These are phyloP conservation scores for Bucco capensis DNA, from an alignment of 2,113 vertebrate genomes.

Conservation along the genomic window DNA sequence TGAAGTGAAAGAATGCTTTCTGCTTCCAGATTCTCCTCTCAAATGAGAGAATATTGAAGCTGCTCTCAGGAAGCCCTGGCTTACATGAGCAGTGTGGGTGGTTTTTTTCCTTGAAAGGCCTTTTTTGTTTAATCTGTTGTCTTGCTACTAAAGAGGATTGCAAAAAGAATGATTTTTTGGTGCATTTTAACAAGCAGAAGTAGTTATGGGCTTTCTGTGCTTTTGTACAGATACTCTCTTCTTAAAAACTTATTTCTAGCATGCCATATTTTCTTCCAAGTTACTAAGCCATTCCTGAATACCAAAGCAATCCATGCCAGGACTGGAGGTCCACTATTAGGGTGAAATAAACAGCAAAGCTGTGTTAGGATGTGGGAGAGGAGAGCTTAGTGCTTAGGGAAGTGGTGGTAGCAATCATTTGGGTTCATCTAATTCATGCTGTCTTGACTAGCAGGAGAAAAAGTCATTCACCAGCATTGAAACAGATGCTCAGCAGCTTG, in stretches of 20 bases:
- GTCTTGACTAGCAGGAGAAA: not conserved
- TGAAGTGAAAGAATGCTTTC: not conserved
- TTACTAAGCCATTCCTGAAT: not conserved
- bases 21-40: not conserved
- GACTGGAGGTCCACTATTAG: not conserved
- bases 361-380: not conserved
- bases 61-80: not conserved
- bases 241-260: not conserved
- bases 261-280: not conserved
- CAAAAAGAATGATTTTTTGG: not conserved
- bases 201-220: not conserved
- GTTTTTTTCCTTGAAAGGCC: not conserved
- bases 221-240: not conserved
- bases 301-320: not conserved
- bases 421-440: constrained; percentile 27
- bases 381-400: not conserved
- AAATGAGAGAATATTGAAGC: not conserved
- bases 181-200: not conserved
- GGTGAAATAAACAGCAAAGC: not conserved
- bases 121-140: not conserved
- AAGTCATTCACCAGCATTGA: not conserved
- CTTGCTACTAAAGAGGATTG: not conserved
- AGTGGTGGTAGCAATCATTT: not conserved
- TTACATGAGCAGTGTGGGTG: not conserved
- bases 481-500: constrained; percentile 42